Percentiles rank a stretch among this genome's conserved stretches.
These are phyloP conservation scores for Heterodera filipjevi DNA, from an alignment of 2,888 invertebrate genomes.

Conservation along the genomic window DNA sequence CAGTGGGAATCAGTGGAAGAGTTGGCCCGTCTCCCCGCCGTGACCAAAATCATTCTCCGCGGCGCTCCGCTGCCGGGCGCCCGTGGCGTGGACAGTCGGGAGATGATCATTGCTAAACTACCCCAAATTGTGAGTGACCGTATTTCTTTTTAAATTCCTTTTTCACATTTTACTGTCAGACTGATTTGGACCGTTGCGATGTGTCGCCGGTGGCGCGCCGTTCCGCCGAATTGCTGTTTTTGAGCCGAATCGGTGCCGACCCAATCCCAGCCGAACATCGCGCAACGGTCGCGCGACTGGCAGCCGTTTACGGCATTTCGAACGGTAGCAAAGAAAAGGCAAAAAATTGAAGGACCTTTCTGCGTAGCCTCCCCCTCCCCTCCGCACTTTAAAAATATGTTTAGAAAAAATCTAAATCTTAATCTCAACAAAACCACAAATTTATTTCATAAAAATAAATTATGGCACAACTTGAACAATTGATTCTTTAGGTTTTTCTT, in stretches of 20 bases:
- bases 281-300: conserved; percentile 24
- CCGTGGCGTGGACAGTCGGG: conserved; percentile 29
- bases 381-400: too few relatives aligned
- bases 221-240: conserved; percentile 33
- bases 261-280: conserved; percentile 19
- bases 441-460: too few relatives aligned
- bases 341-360: too few relatives aligned
- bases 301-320: conserved; percentile 18
- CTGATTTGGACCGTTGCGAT: conserved; percentile 36
- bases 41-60: conserved; percentile 28
- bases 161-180: conserved; percentile 9
- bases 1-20: conserved; percentile 33
- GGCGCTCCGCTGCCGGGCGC: conserved; percentile 26
- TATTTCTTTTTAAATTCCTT: neutral
- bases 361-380: too few relatives aligned
- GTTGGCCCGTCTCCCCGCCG: conserved; percentile 24
- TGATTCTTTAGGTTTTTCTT: too few relatives aligned
- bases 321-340: conserved; percentile 6
- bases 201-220: conserved; percentile 28
- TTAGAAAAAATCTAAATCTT: too few relatives aligned
- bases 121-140: conserved; percentile 26
- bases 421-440: too few relatives aligned
- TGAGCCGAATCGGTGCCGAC: conserved; percentile 22
- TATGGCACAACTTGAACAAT: too few relatives aligned
- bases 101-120: conserved; percentile 35